Percentiles rank a stretch among this genome's conserved stretches.
phyloP scores from a whole-genome alignment of 2,797 vertebrate species.

The Crenuchus spilurus region DNA sequence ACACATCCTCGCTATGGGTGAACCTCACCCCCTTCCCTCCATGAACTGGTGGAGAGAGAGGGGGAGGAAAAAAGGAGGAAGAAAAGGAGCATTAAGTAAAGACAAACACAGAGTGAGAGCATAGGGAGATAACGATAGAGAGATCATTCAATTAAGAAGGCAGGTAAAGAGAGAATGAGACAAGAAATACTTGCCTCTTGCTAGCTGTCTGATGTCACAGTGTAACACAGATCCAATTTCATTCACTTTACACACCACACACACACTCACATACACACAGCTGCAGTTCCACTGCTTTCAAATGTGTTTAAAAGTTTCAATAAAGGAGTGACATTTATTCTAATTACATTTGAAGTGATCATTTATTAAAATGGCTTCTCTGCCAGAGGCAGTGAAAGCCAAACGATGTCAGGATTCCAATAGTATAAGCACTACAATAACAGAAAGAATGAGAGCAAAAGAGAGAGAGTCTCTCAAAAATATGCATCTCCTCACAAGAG shows the following conservation, averaged over 20 bases:
- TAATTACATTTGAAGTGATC: constrained; percentile 59
- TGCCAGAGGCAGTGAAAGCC: constrained; percentile 49
- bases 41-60: constrained; percentile 88
- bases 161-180: constrained; percentile 51
- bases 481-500: not conserved
- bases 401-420: constrained; percentile 58
- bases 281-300: constrained; percentile 10
- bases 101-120: constrained; percentile 31
- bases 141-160: constrained; percentile 24
- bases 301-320: constrained; percentile 39
- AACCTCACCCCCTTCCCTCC: constrained; percentile 98
- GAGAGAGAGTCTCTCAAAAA: constrained; percentile 11
- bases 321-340: constrained; percentile 42
- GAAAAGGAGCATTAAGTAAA: constrained; percentile 58
- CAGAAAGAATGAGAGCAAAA: constrained; percentile 56
- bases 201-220: not conserved
- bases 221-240: not conserved
- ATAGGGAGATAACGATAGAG: constrained; percentile 3
- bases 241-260: constrained; percentile 7
- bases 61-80: constrained; percentile 55
- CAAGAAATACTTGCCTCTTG: too few relatives aligned
- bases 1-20: constrained; percentile 99
- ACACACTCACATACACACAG: not conserved
- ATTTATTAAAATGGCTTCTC: constrained; percentile 58
- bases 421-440: constrained; percentile 21